Base-by-base conservation (phyloP, 2,888 invertebrate genomes). In the Synergus laeviventris region DNA sequence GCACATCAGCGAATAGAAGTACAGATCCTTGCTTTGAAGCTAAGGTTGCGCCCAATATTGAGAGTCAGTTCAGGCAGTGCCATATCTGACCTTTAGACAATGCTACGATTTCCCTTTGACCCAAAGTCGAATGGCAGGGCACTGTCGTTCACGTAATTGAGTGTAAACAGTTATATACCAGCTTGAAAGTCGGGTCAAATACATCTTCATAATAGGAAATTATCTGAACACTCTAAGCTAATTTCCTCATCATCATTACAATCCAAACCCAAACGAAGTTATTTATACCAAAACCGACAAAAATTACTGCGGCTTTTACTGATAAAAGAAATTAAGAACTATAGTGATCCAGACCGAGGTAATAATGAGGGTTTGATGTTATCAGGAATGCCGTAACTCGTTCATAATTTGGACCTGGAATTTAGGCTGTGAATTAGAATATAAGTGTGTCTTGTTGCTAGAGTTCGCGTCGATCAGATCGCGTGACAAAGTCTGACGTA, bases 401-500 rank as follows among this genome's bases (percentile, higher is more conserved):
- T 59, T 59, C 59, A 59, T 59, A 59, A 59, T 24, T 59, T 24
- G 24, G 5, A 59, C n/a, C 16, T 4, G 14, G 14, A 60, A 12
- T 16, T 31, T 24, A 60, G 24, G 11, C 18, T 39, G n/a, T 70
- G 70, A 70, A 70, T 66, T 31, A 70, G 11, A 49, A 70, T 18
- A 49, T 14, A 14, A 24, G 45, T 66, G 16, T 36, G 24, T 70
- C 70, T 31, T 36, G 31, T 70, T 70, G 16, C 31, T 31, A 59
- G 11, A 75, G 78, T 75, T 78, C 76, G 78, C 61, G 64, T 78
- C 74, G 75, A 79, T 80, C 80, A 79, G 78, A 84, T 84, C 85
- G 85, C 85, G 84, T 84, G 82, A 78, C 76, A 76, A 74, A 54
- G 56, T 62, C 82, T 80, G 83, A 81, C 81, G 79, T 80, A 84